Conservation (phyloP, 53 echinoderm and acorn worm genomes). For the Luidia sarsii region DNA sequence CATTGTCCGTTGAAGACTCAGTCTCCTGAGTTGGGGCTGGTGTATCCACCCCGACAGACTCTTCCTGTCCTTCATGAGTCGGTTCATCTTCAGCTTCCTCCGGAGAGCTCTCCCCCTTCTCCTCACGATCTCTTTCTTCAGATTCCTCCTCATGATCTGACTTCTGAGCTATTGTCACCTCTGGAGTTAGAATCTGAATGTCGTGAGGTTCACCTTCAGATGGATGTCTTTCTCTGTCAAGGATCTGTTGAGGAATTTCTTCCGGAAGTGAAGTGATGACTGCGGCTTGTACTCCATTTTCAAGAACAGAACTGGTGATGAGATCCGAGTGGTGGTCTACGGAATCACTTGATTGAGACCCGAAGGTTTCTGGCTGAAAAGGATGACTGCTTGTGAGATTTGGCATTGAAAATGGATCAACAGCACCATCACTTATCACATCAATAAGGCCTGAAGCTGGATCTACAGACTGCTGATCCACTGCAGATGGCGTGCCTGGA, state of each 20-base stretch:
- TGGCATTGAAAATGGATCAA: background rate
- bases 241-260: background rate
- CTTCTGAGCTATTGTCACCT: conserved; percentile 28
- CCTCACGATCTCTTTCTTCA: conserved; percentile 15
- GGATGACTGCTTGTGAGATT: background rate
- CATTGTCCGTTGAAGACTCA: background rate
- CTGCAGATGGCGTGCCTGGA: conserved; percentile 13
- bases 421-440: background rate
- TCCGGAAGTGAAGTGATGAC: no score
- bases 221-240: conserved; percentile 11
- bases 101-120: background rate
- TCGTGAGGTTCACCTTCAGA: background rate
- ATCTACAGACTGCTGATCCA: background rate
- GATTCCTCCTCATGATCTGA: conserved; percentile 21
- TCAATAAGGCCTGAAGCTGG: background rate
- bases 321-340: background rate
- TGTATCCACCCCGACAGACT: background rate
- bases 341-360: conserved; percentile 12
- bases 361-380: background rate
- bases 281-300: no score
- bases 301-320: no score
- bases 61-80: conserved; percentile 40
- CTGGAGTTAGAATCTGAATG: background rate
- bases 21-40: background rate
- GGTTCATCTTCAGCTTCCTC: conserved; percentile 1